Evolutionary conservation across 64 coral and sea anemone species (phyloP).

Genomic region (Stichodactyla helianthus): DNA sequence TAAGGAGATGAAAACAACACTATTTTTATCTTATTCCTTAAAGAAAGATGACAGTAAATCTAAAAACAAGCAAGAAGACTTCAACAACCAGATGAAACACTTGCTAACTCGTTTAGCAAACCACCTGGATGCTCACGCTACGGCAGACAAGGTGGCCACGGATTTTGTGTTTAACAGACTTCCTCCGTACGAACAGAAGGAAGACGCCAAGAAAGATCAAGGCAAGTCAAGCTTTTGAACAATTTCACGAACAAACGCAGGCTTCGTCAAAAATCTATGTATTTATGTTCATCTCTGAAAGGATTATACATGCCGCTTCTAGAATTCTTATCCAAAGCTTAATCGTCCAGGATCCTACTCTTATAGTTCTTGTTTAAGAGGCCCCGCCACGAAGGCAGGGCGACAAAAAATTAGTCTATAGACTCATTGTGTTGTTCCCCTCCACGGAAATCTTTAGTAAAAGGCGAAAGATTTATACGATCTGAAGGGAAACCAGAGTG

Average conservation of each 20-base stretch:
- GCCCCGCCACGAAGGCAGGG: constrained; percentile 50
- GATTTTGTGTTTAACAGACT: constrained; percentile 68
- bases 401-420: constrained; percentile 81
- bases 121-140: constrained; percentile 62
- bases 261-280: too few species aligned
- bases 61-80: constrained; percentile 47
- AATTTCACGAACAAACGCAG: neutral
- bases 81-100: constrained; percentile 40
- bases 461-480: constrained; percentile 85
- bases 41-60: neutral
- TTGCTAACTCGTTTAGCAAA: constrained; percentile 44
- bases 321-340: too few species aligned
- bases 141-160: constrained; percentile 49
- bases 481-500: constrained; percentile 40
- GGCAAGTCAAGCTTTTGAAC: neutral
- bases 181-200: constrained; percentile 40
- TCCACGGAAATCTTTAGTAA: constrained; percentile 96
- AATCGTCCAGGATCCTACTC: too few species aligned
- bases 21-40: neutral
- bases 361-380: neutral
- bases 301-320: too few species aligned
- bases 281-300: too few species aligned
- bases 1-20: too few species aligned
- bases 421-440: constrained; percentile 78
- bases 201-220: constrained; percentile 27